These are phyloP conservation scores for Myotis planiceps DNA, from an alignment of 2,797 vertebrate species.

Conservation along the genomic window DNA sequence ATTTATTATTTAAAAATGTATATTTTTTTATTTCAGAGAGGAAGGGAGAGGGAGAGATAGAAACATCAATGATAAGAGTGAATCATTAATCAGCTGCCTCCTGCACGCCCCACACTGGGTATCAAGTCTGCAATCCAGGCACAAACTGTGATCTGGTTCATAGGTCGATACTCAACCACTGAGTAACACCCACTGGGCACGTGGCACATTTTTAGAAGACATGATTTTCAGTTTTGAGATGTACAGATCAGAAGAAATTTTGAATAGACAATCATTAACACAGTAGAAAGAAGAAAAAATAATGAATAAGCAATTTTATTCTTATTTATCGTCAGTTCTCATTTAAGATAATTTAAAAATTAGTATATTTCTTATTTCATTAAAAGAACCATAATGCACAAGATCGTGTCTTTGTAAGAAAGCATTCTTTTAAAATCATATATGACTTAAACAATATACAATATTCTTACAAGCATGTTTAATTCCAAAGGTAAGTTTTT, in stretches of 20 bases:
- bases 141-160: too few relatives aligned
- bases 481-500: conserved; percentile 17
- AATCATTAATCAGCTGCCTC: too few relatives aligned
- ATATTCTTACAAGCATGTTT: not conserved
- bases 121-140: too few relatives aligned
- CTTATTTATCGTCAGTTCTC: not conserved
- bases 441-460: not conserved
- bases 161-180: too few relatives aligned
- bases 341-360: conserved; percentile 47
- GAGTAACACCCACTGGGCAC: too few relatives aligned
- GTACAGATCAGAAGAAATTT: conserved; percentile 7
- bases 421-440: conserved; percentile 20
- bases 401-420: not conserved
- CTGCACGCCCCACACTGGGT: too few relatives aligned
- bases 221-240: not conserved
- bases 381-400: not conserved
- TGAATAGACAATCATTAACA: not conserved
- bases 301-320: not conserved
- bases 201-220: not conserved
- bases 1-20: too few relatives aligned
- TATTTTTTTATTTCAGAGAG: too few relatives aligned
- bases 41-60: too few relatives aligned
- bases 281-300: not conserved
- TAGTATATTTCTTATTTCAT: conserved; percentile 8
- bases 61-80: too few relatives aligned